These are phyloP conservation scores for Dolichomitus sp. DNA, from an alignment of 2,888 invertebrate species.

Conservation along the genomic window DNA sequence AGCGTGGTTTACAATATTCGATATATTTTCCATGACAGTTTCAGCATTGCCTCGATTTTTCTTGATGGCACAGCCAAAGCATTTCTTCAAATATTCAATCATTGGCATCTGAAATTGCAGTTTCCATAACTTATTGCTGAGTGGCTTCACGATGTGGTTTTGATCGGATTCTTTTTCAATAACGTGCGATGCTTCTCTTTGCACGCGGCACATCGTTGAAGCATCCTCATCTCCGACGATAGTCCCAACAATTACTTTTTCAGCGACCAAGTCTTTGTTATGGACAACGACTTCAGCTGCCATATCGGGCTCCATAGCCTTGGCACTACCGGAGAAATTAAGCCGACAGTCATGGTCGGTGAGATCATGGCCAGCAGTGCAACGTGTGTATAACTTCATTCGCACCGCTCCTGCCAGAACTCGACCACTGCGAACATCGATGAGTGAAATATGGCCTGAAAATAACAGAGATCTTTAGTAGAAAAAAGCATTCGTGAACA, in stretches of 20 bases:
- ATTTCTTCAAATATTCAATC: conserved; percentile 67
- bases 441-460: conserved; percentile 15
- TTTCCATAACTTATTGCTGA: conserved; percentile 19
- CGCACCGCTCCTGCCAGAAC: background rate
- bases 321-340: conserved; percentile 24
- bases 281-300: background rate
- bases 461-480: no score
- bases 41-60: conserved; percentile 51
- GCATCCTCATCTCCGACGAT: conserved; percentile 11
- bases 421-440: background rate
- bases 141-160: conserved; percentile 23
- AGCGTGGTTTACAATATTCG: conserved; percentile 67
- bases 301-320: background rate
- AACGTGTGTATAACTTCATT: conserved; percentile 4
- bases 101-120: conserved; percentile 21
- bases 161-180: conserved; percentile 19
- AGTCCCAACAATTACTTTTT: background rate
- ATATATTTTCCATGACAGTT: background rate
- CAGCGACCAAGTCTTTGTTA: conserved; percentile 2
- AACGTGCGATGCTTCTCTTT: conserved; percentile 40
- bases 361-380: conserved; percentile 4
- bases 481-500: no score
- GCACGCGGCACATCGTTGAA: conserved; percentile 67
- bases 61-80: conserved; percentile 60
- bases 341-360: conserved; percentile 23